Evolutionary conservation across 2,113 vertebrate species (phyloP).

Genomic region (Thermophis baileyi): DNA sequence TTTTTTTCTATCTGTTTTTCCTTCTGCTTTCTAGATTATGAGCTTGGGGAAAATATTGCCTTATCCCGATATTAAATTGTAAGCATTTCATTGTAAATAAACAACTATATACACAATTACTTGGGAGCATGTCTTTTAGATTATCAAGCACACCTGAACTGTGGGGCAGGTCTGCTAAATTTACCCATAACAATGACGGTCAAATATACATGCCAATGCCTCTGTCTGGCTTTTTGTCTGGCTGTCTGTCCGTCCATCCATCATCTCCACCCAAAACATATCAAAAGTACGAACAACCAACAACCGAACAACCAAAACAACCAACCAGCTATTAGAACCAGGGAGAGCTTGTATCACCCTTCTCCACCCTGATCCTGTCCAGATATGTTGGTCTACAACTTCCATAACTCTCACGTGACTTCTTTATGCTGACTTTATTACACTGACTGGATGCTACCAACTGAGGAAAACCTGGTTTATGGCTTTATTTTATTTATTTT

Average conservation of each 20-base stretch:
- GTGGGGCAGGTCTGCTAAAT: not conserved
- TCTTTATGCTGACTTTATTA: not conserved
- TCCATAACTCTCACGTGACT: not conserved
- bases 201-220: not conserved
- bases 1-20: not conserved
- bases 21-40: not conserved
- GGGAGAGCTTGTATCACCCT: not conserved
- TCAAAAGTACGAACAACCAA: not conserved
- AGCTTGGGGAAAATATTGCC: not conserved
- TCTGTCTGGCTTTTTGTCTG: too few relatives aligned
- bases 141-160: not conserved
- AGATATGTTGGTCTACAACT: not conserved
- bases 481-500: not conserved
- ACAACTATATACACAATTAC: not conserved
- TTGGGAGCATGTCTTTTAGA: not conserved
- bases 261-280: not conserved
- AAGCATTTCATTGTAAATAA: not conserved
- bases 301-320: not conserved
- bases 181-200: rapidly evolving
- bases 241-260: not conserved
- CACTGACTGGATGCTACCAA: not conserved
- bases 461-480: not conserved
- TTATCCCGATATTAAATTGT: not conserved
- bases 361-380: not conserved
- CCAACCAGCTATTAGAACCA: not conserved